phyloP scores from a whole-genome alignment of 2,113 vertebrate species.

The Gallinago jamesoni region DNA sequence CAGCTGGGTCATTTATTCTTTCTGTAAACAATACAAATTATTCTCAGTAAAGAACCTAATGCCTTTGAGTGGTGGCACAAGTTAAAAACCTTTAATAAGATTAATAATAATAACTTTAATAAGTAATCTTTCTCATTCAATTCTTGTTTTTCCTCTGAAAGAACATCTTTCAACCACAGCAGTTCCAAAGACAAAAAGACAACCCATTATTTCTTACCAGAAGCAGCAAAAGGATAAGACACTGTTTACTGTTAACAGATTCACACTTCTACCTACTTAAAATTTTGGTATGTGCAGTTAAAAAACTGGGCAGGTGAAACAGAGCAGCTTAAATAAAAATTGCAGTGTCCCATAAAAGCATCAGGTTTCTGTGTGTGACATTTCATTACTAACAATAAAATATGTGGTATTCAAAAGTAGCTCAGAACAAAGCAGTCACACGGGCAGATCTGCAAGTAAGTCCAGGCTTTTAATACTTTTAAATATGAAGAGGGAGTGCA shows the following conservation, averaged over 20 bases:
- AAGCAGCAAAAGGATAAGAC: neutral
- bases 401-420: neutral
- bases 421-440: neutral
- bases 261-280: neutral
- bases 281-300: neutral
- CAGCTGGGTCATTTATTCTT: neutral
- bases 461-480: neutral
- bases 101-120: neutral
- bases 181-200: neutral
- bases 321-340: neutral
- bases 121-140: neutral
- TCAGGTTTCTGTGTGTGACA: neutral
- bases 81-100: neutral
- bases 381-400: neutral
- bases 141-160: neutral
- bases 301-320: neutral
- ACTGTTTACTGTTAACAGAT: neutral
- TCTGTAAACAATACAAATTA: neutral
- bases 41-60: neutral
- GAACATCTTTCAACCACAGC: neutral
- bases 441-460: neutral
- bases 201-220: neutral
- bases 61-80: neutral
- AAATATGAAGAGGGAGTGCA: neutral
- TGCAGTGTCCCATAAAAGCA: neutral